A percentile compares a stretch with the other conserved stretches of the same genome.
Conservation (phyloP, 2,797 vertebrate genomes). For the Cebuella pygmaea region DNA sequence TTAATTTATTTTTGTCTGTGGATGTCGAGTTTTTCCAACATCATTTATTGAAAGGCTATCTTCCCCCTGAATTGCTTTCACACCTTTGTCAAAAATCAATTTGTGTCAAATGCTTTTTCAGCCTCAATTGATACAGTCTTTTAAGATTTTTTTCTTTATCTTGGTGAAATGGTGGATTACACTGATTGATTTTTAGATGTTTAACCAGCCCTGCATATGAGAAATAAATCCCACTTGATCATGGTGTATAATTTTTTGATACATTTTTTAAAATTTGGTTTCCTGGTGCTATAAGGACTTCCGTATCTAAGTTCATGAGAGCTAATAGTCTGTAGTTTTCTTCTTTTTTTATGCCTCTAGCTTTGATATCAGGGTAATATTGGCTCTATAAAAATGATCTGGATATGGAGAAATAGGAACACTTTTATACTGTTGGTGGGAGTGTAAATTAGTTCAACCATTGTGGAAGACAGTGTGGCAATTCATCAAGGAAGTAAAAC, state of each 20-base stretch:
- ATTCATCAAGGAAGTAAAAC: no score
- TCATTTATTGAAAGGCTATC: conserved; percentile 11
- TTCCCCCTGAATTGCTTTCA: conserved; percentile 10
- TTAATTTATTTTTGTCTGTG: neutral
- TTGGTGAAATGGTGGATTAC: neutral
- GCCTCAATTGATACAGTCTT: neutral
- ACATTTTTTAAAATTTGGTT: neutral
- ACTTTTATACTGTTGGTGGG: no score
- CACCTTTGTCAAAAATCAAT: neutral
- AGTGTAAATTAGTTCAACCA: no score
- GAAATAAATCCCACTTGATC: neutral
- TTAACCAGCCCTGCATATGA: neutral
- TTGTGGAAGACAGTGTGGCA: no score
- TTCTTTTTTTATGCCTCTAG: neutral
- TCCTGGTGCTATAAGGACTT: neutral
- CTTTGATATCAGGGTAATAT: neutral
- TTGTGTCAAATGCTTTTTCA: conserved; percentile 14
- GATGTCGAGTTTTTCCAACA: neutral
- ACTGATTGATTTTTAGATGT: conserved; percentile 17
- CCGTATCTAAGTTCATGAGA: neutral
- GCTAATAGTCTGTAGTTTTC: neutral
- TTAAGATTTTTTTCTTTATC: conserved; percentile 5
- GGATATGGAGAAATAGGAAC: no score
- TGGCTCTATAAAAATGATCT: conserved; percentile 11
- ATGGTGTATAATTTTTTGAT: neutral